Base-by-base conservation (phyloP, 1,140 invertebrate genomes). In the Wasmannia auropunctata region DNA sequence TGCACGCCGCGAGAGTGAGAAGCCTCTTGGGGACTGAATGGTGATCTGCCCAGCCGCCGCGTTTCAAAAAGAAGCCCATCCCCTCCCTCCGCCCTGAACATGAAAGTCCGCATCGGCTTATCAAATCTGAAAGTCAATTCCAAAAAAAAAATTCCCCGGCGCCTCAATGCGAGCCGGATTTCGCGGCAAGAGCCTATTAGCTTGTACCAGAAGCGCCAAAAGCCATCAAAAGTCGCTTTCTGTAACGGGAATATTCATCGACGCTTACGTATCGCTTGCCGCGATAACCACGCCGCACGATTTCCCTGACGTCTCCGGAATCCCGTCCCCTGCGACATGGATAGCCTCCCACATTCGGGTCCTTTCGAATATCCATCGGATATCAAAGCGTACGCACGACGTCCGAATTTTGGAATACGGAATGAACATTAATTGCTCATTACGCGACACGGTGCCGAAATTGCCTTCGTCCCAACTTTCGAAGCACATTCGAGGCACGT, bases 61-160 rank as follows among this genome's bases (percentile, higher is more conserved):
- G 51, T 72, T 67, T 67, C 22, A 51, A 83, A 72, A 70, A 83
- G 79, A 83, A 83, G n/a, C 28, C 79, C 16, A n/a, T 46, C 22
- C 60, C n/a, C n/a, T n/a, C n/a, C n/a, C n/a, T n/a, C n/a, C n/a
- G n/a, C n/a, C n/a, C n/a, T n/a, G n/a, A n/a, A 74, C 69, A 40
- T 16, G 43, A 67, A 40, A 72, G 34, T 81, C 67, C 34, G 51
- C 51, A 40, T 67, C 79, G 67, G 79, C 65, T 72, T 81, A 81
- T 81, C 79, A 54, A 83, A 83, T 83, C 51, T 83, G 67, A 83
- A 83, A 83, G 79, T 83, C 79, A 83, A 83, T 83, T 74, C 67
- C 28, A 25, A 25, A 16, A 25, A 19, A n/a, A n/a, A n/a, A n/a
- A n/a, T n/a, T n/a, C 37, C 25, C 34, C 22, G 56, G 22, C 74